Base-by-base conservation (phyloP, 2,888 invertebrate genomes). In the Aromia moschata region DNA sequence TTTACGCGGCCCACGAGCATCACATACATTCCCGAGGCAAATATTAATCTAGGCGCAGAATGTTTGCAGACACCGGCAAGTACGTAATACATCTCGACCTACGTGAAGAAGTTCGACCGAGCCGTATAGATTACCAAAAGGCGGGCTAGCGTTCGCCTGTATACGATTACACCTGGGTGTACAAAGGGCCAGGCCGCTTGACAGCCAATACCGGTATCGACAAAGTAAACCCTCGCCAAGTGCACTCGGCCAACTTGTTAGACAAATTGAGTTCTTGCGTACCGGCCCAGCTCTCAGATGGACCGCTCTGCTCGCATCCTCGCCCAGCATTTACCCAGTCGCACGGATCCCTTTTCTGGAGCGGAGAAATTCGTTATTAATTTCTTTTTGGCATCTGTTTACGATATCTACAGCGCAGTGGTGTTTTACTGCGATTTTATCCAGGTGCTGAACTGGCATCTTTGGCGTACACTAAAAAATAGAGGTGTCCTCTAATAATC, bases 131-230 rank as follows among this genome's bases (percentile, higher is more conserved):
- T 47, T 56, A 56, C 40, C 33, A 40, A 56, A 47, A 36, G 18
- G 37, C 33, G 37, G 45, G 46, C 45, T 38, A n/a, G 38, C 45
- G 45, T 36, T 30, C 45, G n/a, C n/a, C n/a, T n/a, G 40, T 47
- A 56, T 56, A 56, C 40, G 33, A 49, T 49, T 56, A 49, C 56
- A 56, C 49, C 41, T 56, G n/a, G 43, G 20, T 49, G 49, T 40
- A 30, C 49, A 49, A 56, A 49, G 43, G 56, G 49, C 49, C 49
- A 41, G 41, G 36, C 49, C 15, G 45, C 49, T 47, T 49, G 56
- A 56, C 49, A 56, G 47, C 56, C 56, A 56, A 46, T 56, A 47
- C 47, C 33, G 33, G n/a, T 9, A 43, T 47, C 43, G 36, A 36
- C 37, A 49, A 43, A 49, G 43, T 43, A 37, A 37, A 56, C 49